phyloP scores from a whole-genome alignment of 2,113 vertebrate species.

The Rattus rattus region DNA sequence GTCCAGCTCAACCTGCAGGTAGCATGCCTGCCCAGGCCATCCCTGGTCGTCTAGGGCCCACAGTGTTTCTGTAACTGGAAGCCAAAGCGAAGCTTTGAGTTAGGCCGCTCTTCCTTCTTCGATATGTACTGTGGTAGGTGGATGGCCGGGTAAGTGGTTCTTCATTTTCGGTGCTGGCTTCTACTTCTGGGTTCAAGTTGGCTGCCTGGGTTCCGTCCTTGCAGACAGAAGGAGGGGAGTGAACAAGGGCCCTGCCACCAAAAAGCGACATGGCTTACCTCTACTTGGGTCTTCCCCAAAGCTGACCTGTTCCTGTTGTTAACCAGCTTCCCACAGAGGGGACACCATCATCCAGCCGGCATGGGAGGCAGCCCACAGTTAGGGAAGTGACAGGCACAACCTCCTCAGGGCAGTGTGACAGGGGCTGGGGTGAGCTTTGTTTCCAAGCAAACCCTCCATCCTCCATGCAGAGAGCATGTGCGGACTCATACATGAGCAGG shows the following conservation, averaged over 20 bases:
- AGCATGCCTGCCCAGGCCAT: not conserved
- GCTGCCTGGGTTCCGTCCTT: not conserved
- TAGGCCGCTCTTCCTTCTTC: accelerated
- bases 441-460: not conserved
- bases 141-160: not conserved
- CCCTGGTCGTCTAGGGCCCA: not conserved
- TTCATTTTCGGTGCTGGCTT: not conserved
- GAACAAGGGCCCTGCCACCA: not conserved
- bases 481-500: accelerated
- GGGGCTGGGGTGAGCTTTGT: accelerated
- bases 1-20: not conserved
- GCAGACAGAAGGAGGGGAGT: not conserved
- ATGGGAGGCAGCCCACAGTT: not conserved
- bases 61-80: not conserved
- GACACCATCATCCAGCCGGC: not conserved
- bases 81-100: not conserved
- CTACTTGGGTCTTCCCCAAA: not conserved
- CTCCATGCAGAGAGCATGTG: not conserved
- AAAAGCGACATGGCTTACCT: accelerated
- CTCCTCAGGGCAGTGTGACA: accelerated
- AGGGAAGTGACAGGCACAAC: no score
- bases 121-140: no score
- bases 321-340: not conserved
- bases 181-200: not conserved
- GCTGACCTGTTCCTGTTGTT: not conserved